Conservation (phyloP, 2,888 invertebrate species). For the Callyntrura sp. region DNA sequence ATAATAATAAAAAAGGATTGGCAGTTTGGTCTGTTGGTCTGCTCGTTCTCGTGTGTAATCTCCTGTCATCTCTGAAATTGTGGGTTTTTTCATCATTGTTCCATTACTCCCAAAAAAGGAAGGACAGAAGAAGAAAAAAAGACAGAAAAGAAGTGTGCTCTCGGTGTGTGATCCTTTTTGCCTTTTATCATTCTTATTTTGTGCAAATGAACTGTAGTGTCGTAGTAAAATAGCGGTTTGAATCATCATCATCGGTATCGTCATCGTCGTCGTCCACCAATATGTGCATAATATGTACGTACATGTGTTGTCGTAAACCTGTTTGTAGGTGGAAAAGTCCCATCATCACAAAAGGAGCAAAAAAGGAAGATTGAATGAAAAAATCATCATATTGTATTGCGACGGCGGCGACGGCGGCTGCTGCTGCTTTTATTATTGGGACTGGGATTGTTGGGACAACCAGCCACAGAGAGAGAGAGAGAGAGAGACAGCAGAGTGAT, state of each 20-base stretch:
- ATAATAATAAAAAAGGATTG: conserved; percentile 54
- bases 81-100: conserved; percentile 45
- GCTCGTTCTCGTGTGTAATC: conserved; percentile 7
- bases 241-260: conserved; percentile 9
- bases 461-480: neutral
- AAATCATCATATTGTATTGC: neutral
- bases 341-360: neutral
- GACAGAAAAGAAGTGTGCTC: conserved; percentile 18
- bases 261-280: neutral
- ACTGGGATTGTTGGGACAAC: neutral
- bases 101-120: conserved; percentile 61
- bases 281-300: too few species aligned
- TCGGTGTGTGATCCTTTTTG: conserved; percentile 59
- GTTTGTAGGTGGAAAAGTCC: conserved; percentile 25
- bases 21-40: conserved; percentile 6
- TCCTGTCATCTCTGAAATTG: conserved; percentile 28
- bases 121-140: conserved; percentile 44
- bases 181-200: conserved; percentile 55
- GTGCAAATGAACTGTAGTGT: conserved; percentile 64
- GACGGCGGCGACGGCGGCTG: neutral
- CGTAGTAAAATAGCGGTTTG: conserved; percentile 38
- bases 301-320: neutral
- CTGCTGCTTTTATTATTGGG: conserved; percentile 19
- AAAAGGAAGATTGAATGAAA: conserved; percentile 26
- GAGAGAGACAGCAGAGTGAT: neutral